Percentiles rank a stretch among this genome's conserved stretches.
Evolutionary conservation across 2,113 vertebrate genomes (phyloP).

Genomic region (Xiphophorus maculatus): DNA sequence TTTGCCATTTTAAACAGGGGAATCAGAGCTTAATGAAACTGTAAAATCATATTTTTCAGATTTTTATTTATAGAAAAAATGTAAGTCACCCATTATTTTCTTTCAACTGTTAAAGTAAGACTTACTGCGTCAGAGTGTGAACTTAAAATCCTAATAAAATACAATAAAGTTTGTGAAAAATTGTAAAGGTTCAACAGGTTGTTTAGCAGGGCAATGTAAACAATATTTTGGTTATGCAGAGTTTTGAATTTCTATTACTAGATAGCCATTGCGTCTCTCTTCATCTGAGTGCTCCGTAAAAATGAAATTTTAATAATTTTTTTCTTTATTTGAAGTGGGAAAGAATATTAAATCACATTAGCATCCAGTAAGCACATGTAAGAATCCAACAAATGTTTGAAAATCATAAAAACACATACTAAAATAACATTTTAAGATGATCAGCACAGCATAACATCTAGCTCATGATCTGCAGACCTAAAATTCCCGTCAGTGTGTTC

Average conservation of each 20-base stretch:
- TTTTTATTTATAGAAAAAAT: no score
- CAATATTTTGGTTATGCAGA: not conserved
- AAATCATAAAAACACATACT: not conserved
- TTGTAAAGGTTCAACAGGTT: not conserved
- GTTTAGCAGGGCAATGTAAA: not conserved
- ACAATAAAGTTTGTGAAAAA: not conserved
- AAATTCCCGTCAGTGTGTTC: accelerated
- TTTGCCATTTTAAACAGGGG: no score
- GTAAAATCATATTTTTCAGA: no score
- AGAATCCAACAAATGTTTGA: not conserved
- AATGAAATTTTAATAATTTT: not conserved
- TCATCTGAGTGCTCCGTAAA: not conserved
- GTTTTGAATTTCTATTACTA: not conserved
- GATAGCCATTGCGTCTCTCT: not conserved
- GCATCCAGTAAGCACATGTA: not conserved
- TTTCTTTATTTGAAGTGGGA: not conserved
- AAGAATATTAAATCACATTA: not conserved
- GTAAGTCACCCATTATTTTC: no score
- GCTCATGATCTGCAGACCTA: not conserved
- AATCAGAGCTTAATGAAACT: no score
- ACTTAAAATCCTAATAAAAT: no score
- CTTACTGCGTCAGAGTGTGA: no score
- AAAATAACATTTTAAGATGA: not conserved
- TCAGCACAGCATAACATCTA: not conserved
- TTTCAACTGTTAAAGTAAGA: no score